Evolutionary conservation across 2,888 invertebrate genomes (phyloP).

Genomic region (Tinea pellionella): DNA sequence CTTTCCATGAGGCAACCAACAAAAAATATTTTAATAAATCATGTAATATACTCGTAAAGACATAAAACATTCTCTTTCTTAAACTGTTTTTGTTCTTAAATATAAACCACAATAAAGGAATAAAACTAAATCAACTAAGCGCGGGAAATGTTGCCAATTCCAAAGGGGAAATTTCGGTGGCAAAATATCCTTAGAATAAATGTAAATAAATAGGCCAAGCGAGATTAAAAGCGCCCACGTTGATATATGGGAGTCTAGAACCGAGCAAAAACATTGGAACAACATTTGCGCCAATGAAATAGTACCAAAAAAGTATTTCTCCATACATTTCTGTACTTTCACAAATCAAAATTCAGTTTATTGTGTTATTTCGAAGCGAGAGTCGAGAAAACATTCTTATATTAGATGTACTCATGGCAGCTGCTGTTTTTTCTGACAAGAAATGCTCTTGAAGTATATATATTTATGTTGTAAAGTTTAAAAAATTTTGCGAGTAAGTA

Average conservation of each 20-base stretch:
- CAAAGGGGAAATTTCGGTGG: slow-evolving; percentile 57
- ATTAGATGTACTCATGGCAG: no score
- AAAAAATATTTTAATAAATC: no score
- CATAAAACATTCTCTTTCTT: background rate
- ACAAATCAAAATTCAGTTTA: background rate
- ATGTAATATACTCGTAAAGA: no score
- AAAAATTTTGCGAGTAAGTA: no score
- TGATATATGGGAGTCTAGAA: slow-evolving; percentile 42
- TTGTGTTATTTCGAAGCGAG: background rate
- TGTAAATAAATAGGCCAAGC: slow-evolving; percentile 60
- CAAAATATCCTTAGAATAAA: slow-evolving; percentile 61
- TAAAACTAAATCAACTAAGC: slow-evolving; percentile 54
- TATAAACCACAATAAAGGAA: slow-evolving; percentile 42
- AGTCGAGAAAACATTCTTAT: background rate
- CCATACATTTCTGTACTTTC: background rate
- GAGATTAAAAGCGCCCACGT: slow-evolving; percentile 55
- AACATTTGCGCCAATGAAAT: slow-evolving; percentile 5
- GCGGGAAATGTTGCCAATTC: slow-evolving; percentile 55
- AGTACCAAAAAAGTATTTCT: background rate
- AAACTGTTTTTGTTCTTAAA: slow-evolving; percentile 36
- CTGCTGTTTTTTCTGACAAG: no score
- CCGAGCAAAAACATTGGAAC: background rate
- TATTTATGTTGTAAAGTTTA: no score
- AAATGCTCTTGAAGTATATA: no score
- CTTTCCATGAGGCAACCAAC: no score